Base-by-base conservation (phyloP, 2,797 vertebrate genomes). In the Hipposideros larvatus region DNA sequence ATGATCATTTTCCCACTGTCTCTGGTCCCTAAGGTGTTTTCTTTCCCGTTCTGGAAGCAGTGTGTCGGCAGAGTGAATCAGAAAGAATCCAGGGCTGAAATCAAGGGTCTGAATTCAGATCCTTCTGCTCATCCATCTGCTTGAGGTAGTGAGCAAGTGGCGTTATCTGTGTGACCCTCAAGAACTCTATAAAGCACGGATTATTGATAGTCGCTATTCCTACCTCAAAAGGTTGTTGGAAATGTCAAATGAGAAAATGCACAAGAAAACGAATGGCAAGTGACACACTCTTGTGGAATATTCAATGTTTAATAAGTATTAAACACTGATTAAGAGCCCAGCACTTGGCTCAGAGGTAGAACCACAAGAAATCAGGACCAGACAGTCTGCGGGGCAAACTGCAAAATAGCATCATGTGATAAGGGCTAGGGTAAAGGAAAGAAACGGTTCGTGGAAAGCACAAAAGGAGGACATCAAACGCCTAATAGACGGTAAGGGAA, bases 1-100 rank as follows among this genome's bases (percentile, higher is more conserved):
- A 31, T 24, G 31, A 66, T 14, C 22, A 22, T 19, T 55, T 34
- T 77, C 43, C 51, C 59, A 11, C 77, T 34, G 28, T 77, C 61
- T 43, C 84, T 74, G 61, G 22, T 24, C 87, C 57, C 26, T 31
- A 28, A 68, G 2, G 9, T 6, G 2, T 7, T 46, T 31, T 73
- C 37, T 55, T 85, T 91, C 19, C 70, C 31, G 0, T 15, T 57
- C 43, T 8, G 9, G 0, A 1, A 48, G 55, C 18, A 51, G 11
- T 0, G 0, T 8, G 14, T 31, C 22, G 2, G 14, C 7, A 4
- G 3, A 11, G 11, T 1, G 0, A 18, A 3, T 4, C 14, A 5
- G 48, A 57, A 85, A 28, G 48, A 63, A 28, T 1, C 70, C 55
- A 57, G 26, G 26, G 28, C 28, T 66, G 55, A 68, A 41, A 8